Base-by-base conservation (phyloP, 2,888 invertebrate species). In the Hypercompe scribonia region DNA sequence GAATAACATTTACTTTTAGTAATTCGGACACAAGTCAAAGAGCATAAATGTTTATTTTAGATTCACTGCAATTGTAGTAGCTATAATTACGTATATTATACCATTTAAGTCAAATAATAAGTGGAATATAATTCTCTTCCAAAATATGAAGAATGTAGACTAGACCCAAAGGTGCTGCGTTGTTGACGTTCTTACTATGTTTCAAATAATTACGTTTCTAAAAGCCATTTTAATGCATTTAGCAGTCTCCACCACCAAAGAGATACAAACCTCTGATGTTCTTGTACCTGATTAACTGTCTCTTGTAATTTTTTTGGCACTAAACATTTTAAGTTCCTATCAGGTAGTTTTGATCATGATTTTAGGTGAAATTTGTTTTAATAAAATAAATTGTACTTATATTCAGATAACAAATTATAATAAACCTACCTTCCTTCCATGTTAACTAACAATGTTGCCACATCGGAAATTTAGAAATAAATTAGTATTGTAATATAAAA, bases 231-330 rank as follows among this genome's bases (percentile, higher is more conserved):
- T 34, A 10, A n/a, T 63, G 81, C 78, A 83, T 81, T 83, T 79
- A 76, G 72, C 72, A 74, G 65, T 69, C 33, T 75, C 28, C 46
- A 65, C 21, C 73, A 70, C 76, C 77, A 77, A 84, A 79, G 70
- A 73, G 71, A 76, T 76, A 68, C 34, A 50, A 70, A 75, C 58
- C 76, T 73, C 69, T 74, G 83, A 34, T 82, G 42, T 74, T 80
- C 50, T 78, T 81, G 83, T 84, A 84, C 84, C 84, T 84, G 84
- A 84, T 78, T 75, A 77, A 72, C 68, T 70, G 65, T 76, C 66
- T 64, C 61, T 61, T 64, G 74, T 36, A 73, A 34, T 42, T 68
- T 28, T 66, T 73, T 69, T 66, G 34, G 71, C 63, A 71, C 63
- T 75, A 69, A 75, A 54, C 65, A 63, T 70, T 67, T 71, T 78